Conservation (phyloP, 2,113 vertebrate species). For the Tapirus terrestris region DNA sequence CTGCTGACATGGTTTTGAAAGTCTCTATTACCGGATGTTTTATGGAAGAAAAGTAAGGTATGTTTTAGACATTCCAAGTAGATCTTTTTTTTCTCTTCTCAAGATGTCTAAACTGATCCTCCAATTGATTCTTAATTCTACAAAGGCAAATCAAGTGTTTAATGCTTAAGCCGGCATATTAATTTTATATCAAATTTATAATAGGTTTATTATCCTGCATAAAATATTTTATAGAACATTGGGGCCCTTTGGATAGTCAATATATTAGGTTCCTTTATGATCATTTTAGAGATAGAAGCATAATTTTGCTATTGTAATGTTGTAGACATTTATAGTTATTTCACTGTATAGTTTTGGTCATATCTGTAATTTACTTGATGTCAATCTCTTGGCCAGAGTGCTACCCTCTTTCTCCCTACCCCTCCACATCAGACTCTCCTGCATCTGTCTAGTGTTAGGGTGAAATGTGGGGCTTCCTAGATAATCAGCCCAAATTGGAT, state of each 20-base stretch:
- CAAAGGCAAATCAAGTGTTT: slow-evolving; percentile 52
- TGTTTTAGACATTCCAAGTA: not conserved
- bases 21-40: not conserved
- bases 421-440: not conserved
- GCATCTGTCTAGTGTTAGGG: not conserved
- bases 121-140: slow-evolving; percentile 37
- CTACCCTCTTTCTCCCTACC: accelerated
- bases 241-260: slow-evolving; percentile 4
- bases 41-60: not conserved
- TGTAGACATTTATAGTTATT: slow-evolving; percentile 2
- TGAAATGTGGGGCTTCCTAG: not conserved
- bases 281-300: slow-evolving; percentile 30
- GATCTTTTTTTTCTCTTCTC: not conserved
- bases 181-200: slow-evolving; percentile 63
- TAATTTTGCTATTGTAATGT: slow-evolving; percentile 35
- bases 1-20: not conserved
- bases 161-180: slow-evolving; percentile 32
- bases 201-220: not conserved
- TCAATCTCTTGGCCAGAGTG: not conserved
- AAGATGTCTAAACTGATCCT: slow-evolving; percentile 17
- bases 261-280: slow-evolving; percentile 38
- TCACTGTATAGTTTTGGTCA: not conserved
- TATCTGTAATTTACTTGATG: not conserved
- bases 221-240: slow-evolving; percentile 51
- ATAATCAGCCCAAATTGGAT: not conserved